Base-by-base conservation (phyloP, 2,797 vertebrate genomes). In the Ceyx erithaca region DNA sequence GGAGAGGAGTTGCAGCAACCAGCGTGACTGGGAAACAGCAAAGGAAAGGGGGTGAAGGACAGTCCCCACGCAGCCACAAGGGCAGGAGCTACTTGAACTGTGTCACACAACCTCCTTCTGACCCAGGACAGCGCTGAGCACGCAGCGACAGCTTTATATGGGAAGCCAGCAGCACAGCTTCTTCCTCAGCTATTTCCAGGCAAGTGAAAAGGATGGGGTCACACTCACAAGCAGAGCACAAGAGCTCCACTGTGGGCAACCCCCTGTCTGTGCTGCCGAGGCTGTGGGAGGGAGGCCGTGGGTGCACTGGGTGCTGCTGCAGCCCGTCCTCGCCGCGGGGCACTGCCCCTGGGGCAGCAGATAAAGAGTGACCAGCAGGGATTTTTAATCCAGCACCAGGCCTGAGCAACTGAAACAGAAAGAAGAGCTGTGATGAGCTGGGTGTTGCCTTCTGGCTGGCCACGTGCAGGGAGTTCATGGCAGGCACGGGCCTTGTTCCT, bases 321-420 rank as follows among this genome's bases (percentile, higher is more conserved):
- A 71, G 1, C 62, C 51, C 26, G 76, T 35, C n/a, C 58, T 23
- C 26, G 40, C 49, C 0, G 1, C 0, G 0, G 89, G 26, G n/a
- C 71, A 3, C 5, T 21, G 31, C 64, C 71, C 83, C 2, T 1
- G 12, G 0, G 2, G 70, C 26, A 11, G 18, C 35, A n/a, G 64
- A 46, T 54, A 35, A 45, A 19, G 1, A n/a, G 10, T 0, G 10
- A 55, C 55, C 46, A 71, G 43, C 28, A 41, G 79, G 6, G 55
- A 19, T 43, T 17, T 57, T 61, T 23, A 28, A 11, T 46, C 9
- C 43, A 30, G 23, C 1, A 1, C 14, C 46, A 46, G 71, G 69
- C 51, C 66, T 22, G 66, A 83, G 51, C 31, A 72, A 88, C 70
- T 49, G 88, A 90, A 92, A 93, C 35, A 90, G 90, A 93, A 94